Base-by-base conservation (phyloP, 2,797 vertebrate genomes). In the Peromyscus aztecus region DNA sequence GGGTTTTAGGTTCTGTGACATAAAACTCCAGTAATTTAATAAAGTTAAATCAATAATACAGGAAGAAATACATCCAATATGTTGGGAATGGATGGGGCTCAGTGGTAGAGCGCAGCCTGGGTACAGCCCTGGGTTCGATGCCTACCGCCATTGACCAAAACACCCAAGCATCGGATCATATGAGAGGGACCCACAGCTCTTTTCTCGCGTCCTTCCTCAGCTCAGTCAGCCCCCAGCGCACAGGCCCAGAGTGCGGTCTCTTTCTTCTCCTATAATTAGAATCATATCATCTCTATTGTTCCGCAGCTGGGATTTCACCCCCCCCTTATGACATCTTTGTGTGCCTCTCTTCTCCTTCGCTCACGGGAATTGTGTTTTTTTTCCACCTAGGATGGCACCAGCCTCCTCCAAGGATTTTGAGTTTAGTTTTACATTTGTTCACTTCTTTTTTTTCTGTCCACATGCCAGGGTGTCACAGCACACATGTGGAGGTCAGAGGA, bases 21-120 rank as follows among this genome's bases (percentile, higher is more conserved):
- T 93, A 71, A 96, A 96, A 84, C 82, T 57, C 13, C 61, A 46
- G 46, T 92, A 88, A 63, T 69, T 34, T 94, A 88, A 89, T 81
- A 90, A 93, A 91, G 83, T 49, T n/a, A 73, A 95, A n/a, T 13
- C 46, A 77, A 0, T 2, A 43, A 40, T 82, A 59, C 17, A 77
- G 65, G 69, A 76, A 88, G 17, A 87, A 85, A 11, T 46, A 6
- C 31, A 16, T 40, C 19, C 24, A 13, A n/a, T 12, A 27, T 69
- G 24, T 0, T 84, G 71, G 46, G 37, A 55, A 2, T 37, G 19
- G 43, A 3, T 46, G 27, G 43, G 23, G n/a, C 29, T 76, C 14
- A 24, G 0, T 24, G 71, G 59, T 31, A 0, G 73, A n/a, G 14
- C 0, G 8, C 12, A 10, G 69, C 11, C 13, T 13, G 19, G 52